Evolutionary conservation across 2,888 invertebrate species (phyloP).

Genomic region (Rhagonycha fulva): DNA sequence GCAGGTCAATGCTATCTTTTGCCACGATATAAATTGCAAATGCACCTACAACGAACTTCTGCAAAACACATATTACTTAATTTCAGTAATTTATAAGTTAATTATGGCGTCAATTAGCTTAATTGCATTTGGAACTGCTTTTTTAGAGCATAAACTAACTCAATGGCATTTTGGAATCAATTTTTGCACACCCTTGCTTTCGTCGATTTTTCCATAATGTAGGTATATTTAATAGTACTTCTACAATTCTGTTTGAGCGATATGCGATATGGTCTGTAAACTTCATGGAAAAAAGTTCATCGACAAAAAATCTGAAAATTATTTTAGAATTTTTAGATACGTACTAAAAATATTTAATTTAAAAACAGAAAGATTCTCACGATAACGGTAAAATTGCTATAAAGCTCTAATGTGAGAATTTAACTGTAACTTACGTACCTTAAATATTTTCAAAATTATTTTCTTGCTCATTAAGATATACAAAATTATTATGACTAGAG

Average conservation of each 20-base stretch:
- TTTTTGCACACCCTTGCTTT: neutral
- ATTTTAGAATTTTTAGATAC: neutral
- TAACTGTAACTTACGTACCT: neutral
- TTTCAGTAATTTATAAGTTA: constrained; percentile 13
- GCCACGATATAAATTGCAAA: constrained; percentile 28
- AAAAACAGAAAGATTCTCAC: neutral
- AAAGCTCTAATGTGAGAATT: neutral
- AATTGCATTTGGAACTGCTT: neutral
- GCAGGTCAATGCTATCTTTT: constrained; percentile 34
- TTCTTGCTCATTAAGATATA: neutral
- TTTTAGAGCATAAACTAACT: neutral
- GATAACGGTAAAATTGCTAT: neutral
- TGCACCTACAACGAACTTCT: constrained; percentile 20
- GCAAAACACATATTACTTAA: constrained; percentile 15
- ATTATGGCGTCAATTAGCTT: neutral
- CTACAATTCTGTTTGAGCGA: neutral
- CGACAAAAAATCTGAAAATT: neutral
- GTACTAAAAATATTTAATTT: neutral
- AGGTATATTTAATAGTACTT: neutral
- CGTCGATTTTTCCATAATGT: neutral
- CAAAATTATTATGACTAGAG: neutral
- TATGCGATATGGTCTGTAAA: neutral
- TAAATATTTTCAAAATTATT: neutral
- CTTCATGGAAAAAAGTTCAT: neutral
- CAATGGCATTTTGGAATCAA: neutral